Conservation (phyloP, 2,888 invertebrate species). For the Papilio elwesi region DNA sequence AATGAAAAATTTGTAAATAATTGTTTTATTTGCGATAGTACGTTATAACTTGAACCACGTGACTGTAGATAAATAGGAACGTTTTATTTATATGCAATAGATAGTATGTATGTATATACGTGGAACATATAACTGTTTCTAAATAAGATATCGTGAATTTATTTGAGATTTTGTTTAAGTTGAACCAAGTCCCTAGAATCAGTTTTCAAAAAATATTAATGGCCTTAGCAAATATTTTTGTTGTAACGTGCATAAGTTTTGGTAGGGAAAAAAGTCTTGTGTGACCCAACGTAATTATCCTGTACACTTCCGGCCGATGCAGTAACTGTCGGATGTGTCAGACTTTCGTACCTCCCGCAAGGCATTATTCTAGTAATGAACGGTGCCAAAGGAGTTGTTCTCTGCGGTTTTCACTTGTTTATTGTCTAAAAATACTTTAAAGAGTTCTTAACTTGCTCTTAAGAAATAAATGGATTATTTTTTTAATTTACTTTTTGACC, state of each 20-base stretch:
- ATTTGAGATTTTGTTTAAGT: no score
- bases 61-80: no score
- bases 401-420: slow-evolving; percentile 13
- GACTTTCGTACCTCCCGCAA: background rate
- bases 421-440: slow-evolving; percentile 3
- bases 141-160: no score
- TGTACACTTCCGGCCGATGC: slow-evolving; percentile 12
- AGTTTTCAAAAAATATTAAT: background rate
- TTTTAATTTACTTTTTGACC: background rate
- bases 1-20: no score
- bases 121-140: no score
- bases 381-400: slow-evolving; percentile 30
- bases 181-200: background rate
- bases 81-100: no score
- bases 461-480: background rate
- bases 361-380: slow-evolving; percentile 7
- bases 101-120: no score
- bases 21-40: no score
- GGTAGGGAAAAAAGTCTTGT: slow-evolving; percentile 5
- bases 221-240: background rate
- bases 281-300: slow-evolving; percentile 9
- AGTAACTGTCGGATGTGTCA: slow-evolving; percentile 17
- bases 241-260: background rate
- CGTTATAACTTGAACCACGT: no score
- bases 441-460: background rate